Conservation (phyloP, 2,113 vertebrate genomes). For the Indri indri region DNA sequence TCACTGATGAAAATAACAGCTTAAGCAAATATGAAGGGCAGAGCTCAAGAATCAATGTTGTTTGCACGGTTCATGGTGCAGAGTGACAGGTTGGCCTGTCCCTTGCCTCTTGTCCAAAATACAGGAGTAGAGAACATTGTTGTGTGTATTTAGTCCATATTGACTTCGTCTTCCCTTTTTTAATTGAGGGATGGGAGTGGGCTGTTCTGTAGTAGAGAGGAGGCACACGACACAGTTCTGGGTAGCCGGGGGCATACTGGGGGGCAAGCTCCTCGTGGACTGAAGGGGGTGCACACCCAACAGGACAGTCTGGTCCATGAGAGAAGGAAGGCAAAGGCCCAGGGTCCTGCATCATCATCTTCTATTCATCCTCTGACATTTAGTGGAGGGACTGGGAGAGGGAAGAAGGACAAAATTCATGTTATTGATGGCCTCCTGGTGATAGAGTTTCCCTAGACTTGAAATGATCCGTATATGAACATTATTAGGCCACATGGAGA, state of each 20-base stretch:
- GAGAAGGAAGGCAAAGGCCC: background rate
- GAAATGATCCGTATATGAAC: background rate
- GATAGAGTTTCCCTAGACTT: background rate
- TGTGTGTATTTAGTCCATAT: too few species aligned
- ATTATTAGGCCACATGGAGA: conserved; percentile 11
- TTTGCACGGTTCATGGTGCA: background rate
- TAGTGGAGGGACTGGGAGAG: background rate
- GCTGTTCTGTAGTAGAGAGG: background rate
- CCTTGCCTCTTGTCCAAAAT: background rate
- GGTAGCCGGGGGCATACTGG: background rate
- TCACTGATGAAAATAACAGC: background rate
- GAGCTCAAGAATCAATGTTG: rapidly evolving
- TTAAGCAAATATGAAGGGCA: background rate
- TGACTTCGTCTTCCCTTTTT: background rate
- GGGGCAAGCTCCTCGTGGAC: background rate
- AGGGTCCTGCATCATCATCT: background rate
- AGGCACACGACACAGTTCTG: background rate
- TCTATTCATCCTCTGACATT: background rate
- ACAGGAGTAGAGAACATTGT: rapidly evolving
- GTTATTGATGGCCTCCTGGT: background rate
- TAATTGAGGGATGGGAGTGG: background rate
- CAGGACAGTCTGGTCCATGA: background rate
- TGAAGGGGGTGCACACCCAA: too few species aligned
- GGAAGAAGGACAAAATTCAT: too few species aligned
- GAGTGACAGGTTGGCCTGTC: background rate